Evolutionary conservation across 2,113 vertebrate species (phyloP).

Genomic region (Paraplagusia blochii): DNA sequence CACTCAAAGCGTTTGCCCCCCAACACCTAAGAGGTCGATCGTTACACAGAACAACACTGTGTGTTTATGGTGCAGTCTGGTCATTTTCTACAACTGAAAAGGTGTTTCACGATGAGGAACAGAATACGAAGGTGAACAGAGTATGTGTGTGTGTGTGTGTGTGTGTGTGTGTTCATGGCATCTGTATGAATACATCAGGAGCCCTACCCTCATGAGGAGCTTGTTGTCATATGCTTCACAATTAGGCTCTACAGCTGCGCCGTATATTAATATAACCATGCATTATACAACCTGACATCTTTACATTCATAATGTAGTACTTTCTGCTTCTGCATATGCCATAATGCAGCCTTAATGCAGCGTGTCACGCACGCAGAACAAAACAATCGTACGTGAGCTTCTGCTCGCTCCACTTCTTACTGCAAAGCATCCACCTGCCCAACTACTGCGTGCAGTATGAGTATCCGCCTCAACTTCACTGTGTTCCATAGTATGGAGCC

Average conservation of each 20-base stretch:
- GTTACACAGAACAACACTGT: slow-evolving; percentile 44
- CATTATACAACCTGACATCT: slow-evolving; percentile 22
- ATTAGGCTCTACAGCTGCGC: slow-evolving; percentile 2
- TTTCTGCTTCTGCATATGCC: slow-evolving; percentile 2
- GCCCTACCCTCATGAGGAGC: slow-evolving; percentile 2
- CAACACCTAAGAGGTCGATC: slow-evolving; percentile 58
- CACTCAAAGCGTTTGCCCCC: too few species aligned
- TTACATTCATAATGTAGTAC: not conserved
- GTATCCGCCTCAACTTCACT: not conserved
- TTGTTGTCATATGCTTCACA: slow-evolving; percentile 16
- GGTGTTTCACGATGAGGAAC: slow-evolving; percentile 54
- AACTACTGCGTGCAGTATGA: not conserved
- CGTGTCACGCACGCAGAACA: not conserved
- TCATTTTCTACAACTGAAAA: slow-evolving; percentile 33
- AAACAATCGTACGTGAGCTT: not conserved
- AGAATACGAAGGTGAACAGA: slow-evolving; percentile 36
- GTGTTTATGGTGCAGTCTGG: slow-evolving; percentile 45
- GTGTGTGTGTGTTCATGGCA: not conserved
- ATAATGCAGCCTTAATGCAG: not conserved
- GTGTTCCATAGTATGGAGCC: slow-evolving; percentile 27
- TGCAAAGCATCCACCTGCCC: not conserved
- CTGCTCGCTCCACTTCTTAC: not conserved
- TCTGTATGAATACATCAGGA: slow-evolving; percentile 6
- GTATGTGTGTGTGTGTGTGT: not conserved
- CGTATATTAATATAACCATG: not conserved